phyloP scores from a whole-genome alignment of 92 coral and sea anemone genomes.

The Palythoa grandis region DNA sequence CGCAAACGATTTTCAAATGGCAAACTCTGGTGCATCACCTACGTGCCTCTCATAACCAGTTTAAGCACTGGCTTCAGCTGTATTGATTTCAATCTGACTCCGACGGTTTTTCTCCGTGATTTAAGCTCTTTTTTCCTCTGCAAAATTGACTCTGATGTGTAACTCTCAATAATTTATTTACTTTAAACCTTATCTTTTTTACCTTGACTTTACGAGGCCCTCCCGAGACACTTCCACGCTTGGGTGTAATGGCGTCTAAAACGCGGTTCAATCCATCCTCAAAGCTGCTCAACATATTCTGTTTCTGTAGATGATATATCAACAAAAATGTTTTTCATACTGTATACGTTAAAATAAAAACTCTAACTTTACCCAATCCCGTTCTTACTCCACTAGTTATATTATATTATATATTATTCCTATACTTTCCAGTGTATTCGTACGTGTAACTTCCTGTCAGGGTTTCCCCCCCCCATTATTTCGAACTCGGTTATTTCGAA shows the following conservation, averaged over 20 bases:
- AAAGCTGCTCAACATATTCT: constrained; percentile 87
- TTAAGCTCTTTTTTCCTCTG: too few relatives aligned
- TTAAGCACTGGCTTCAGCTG: too few relatives aligned
- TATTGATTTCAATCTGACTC: too few relatives aligned
- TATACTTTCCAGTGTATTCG: too few relatives aligned
- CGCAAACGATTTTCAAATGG: too few relatives aligned
- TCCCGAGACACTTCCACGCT: constrained; percentile 65
- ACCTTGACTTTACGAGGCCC: constrained; percentile 99
- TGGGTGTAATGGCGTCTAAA: constrained; percentile 94
- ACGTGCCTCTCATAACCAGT: too few relatives aligned
- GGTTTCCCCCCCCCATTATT: too few relatives aligned
- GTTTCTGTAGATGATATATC: constrained; percentile 11
- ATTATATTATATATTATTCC: too few relatives aligned
- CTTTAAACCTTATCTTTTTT: not conserved
- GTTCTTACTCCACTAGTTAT: too few relatives aligned
- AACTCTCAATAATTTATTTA: not conserved
- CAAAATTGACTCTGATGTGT: not conserved
- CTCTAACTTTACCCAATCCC: not conserved
- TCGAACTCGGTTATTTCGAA: too few relatives aligned
- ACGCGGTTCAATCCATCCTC: constrained; percentile 92
- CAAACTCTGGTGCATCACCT: too few relatives aligned
- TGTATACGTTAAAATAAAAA: not conserved
- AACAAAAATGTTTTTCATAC: not conserved
- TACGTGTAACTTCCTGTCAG: too few relatives aligned
- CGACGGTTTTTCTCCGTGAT: not conserved